phyloP scores from a whole-genome alignment of 2,888 invertebrate genomes.

The Pachymerium ferrugineum region DNA sequence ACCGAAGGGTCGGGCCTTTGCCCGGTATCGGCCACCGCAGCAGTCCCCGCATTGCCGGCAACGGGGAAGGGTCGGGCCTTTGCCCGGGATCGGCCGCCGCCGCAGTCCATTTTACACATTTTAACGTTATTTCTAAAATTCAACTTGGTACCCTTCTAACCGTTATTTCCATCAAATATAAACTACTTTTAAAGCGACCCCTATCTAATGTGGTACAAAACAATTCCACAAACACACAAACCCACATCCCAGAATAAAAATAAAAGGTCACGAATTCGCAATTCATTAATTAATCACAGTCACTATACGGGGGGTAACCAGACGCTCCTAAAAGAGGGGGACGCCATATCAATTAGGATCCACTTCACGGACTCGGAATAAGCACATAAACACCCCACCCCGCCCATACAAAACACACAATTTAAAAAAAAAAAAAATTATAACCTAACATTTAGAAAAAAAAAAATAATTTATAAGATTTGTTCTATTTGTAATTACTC shows the following conservation, averaged over 20 bases:
- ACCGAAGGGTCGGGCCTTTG: too few relatives aligned
- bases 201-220: too few relatives aligned
- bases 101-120: too few relatives aligned
- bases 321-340: neutral
- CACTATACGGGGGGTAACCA: neutral
- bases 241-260: neutral
- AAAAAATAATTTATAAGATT: neutral
- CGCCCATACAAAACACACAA: too few relatives aligned
- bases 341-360: slow-evolving; percentile 4
- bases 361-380: neutral
- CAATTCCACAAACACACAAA: neutral
- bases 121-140: too few relatives aligned
- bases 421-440: neutral
- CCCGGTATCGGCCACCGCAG: too few relatives aligned
- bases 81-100: too few relatives aligned
- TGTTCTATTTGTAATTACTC: neutral
- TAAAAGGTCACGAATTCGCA: neutral
- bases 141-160: too few relatives aligned
- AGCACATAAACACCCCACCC: neutral
- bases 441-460: neutral
- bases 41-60: too few relatives aligned
- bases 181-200: neutral
- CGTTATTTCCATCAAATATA: too few relatives aligned
- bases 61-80: too few relatives aligned
- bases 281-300: slow-evolving; percentile 9